Base-by-base conservation (phyloP, 2,888 invertebrate genomes). In the Mythimna vitellina region DNA sequence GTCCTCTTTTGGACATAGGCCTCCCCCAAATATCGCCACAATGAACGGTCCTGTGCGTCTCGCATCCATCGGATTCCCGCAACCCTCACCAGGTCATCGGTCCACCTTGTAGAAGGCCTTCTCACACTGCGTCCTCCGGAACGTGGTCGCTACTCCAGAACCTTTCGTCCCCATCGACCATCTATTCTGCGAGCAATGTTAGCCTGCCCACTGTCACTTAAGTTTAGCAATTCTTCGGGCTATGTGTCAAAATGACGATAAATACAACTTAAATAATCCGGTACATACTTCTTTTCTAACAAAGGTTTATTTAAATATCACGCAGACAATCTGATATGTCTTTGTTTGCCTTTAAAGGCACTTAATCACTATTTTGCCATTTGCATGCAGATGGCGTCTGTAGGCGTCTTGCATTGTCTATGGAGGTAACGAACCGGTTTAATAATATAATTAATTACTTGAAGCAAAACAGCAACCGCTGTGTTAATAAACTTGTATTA, bases 331-430 rank as follows among this genome's bases (percentile, higher is more conserved):
- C 32, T 46, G 57, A 42, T 58, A 57, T 8, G 20, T 20, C 57
- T 68, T 76, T 73, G 73, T 76, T 76, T 73, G 58, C 32, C 25
- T 76, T 20, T 29, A 58, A 35, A 57, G 38, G 0, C 57, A 51
- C 32, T 73, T 67, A 51, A 76, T 73, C 32, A 51, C 35, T 10
- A 46, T 35, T 25, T 38, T 5, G 46, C 46, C 20, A 53, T 60
- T 74, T 69, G 38, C 22, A 76, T 63, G 25, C 29, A 60, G 17
- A 32, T 61, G 61, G 14, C 14, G 3, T 42, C 46, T 17, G 56
- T 57, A 10, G 56, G 46, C 35, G 53, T 54, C 14, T 17, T 8
- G 68, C 60, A 76, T 60, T 74, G 29, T 46, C 20, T 46, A 68
- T 20, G 38, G 20, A 5, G 49, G 51, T 49, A 76, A 76, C 1